Conservation (phyloP, 2,113 vertebrate genomes). For the Leptosomus discolor region DNA sequence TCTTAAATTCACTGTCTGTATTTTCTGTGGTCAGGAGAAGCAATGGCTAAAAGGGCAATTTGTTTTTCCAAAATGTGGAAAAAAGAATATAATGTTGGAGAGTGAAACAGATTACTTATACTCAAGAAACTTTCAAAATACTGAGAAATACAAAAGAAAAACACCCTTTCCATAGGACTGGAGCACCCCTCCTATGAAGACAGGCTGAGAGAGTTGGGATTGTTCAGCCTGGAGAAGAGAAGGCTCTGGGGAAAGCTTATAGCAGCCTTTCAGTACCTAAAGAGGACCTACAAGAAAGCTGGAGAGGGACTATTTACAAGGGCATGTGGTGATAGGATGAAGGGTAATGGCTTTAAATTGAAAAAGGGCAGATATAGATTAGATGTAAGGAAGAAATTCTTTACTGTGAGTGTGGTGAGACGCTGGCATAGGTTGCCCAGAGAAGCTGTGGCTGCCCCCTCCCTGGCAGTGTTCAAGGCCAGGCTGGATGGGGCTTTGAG, state of each 20-base stretch:
- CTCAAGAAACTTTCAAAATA: slow-evolving; percentile 53
- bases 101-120: slow-evolving; percentile 56
- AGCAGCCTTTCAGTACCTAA: neutral
- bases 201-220: neutral
- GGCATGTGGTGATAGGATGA: neutral
- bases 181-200: neutral
- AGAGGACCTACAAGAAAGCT: neutral
- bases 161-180: neutral
- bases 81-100: slow-evolving; percentile 40
- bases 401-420: neutral
- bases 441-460: neutral
- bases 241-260: neutral
- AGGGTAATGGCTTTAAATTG: neutral
- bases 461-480: neutral
- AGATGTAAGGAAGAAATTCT: neutral
- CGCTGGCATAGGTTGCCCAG: neutral
- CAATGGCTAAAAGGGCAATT: slow-evolving; percentile 38
- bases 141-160: slow-evolving; percentile 44
- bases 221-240: neutral
- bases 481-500: neutral
- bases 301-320: neutral
- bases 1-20: neutral
- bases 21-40: slow-evolving; percentile 27
- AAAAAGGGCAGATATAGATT: neutral
- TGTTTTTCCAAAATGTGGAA: slow-evolving; percentile 61